These are phyloP conservation scores for Osmoderma eremita DNA, from an alignment of 2,888 invertebrate genomes.

Conservation along the genomic window DNA sequence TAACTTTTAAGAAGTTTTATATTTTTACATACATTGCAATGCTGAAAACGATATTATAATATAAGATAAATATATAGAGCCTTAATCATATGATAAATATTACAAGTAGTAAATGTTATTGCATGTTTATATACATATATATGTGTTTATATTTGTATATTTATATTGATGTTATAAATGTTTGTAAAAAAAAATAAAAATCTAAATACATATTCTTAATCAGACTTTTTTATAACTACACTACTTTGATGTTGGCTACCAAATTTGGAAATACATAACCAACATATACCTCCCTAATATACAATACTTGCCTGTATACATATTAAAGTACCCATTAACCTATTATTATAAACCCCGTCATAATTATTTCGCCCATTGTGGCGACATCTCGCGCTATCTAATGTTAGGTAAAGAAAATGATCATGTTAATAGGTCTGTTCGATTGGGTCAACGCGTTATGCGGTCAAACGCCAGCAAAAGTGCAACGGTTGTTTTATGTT, in stretches of 20 bases:
- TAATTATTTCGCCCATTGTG: too few species aligned
- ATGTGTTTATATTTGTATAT: slow-evolving; percentile 46
- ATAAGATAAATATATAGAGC: slow-evolving; percentile 38
- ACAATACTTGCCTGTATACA: too few species aligned
- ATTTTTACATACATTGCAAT: slow-evolving; percentile 36
- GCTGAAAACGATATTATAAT: slow-evolving; percentile 34
- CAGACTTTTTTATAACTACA: slow-evolving; percentile 78
- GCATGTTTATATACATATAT: slow-evolving; percentile 42
- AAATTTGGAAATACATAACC: too few species aligned
- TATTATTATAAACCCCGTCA: too few species aligned
- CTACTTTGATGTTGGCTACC: background rate
- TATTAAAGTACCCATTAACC: too few species aligned
- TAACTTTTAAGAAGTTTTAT: slow-evolving; percentile 21
- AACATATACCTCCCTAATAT: too few species aligned
- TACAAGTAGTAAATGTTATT: slow-evolving; percentile 43
- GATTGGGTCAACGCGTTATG: too few species aligned
- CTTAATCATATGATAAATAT: slow-evolving; percentile 37
- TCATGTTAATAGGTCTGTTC: too few species aligned
- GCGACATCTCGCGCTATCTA: too few species aligned
- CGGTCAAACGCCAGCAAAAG: too few species aligned
- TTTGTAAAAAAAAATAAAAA: slow-evolving; percentile 41
- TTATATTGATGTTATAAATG: slow-evolving; percentile 45
- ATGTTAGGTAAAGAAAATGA: too few species aligned
- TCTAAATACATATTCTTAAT: slow-evolving; percentile 95
- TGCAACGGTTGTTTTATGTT: too few species aligned